These are phyloP conservation scores for Myzus persicae DNA, from an alignment of 1,140 invertebrate genomes.

Conservation along the genomic window DNA sequence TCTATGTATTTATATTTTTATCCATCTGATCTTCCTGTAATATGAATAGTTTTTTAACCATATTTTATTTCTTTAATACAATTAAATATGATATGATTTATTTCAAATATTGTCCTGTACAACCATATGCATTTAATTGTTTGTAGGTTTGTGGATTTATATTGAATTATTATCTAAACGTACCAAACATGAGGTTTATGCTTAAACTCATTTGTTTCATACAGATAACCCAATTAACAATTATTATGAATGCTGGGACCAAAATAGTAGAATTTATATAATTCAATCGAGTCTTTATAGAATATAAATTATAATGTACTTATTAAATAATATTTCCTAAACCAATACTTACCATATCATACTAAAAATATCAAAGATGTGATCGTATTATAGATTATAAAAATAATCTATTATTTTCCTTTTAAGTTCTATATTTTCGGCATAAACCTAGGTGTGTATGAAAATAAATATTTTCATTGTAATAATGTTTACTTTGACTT, in stretches of 20 bases:
- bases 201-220: background rate
- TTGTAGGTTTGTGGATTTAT: background rate
- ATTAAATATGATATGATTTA: background rate
- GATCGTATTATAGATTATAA: background rate
- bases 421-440: background rate
- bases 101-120: background rate
- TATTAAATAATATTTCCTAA: background rate
- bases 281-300: background rate
- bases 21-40: background rate
- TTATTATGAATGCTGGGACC: slow-evolving; percentile 23
- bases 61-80: background rate
- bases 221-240: background rate
- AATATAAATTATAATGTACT: background rate
- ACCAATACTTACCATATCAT: slow-evolving; percentile 10
- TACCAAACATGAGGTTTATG: background rate
- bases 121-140: background rate
- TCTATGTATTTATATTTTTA: background rate
- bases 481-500: background rate
- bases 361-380: background rate
- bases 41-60: background rate
- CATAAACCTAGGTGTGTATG: background rate
- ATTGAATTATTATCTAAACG: background rate
- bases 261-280: slow-evolving; percentile 5
- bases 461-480: background rate
- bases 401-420: background rate